Base-by-base conservation (phyloP, 2,797 vertebrate genomes). In the Scolopax rusticola region DNA sequence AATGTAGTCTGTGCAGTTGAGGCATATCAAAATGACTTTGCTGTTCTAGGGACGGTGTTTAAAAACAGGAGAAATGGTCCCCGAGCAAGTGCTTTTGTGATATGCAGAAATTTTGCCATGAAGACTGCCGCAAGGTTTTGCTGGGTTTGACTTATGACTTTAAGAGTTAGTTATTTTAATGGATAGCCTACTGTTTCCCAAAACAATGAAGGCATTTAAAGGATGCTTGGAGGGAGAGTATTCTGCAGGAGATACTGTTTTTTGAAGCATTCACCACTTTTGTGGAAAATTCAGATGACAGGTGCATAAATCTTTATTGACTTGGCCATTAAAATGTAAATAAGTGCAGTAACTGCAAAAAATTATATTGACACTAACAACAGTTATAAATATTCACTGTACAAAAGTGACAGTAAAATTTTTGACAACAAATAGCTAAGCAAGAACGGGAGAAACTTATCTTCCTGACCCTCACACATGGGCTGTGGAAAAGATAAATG, bases 271-370 rank as follows among this genome's bases (percentile, higher is more conserved):
- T 96, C 93, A 82, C 80, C 18, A 64, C 51, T 95, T 94, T 5
- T 36, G 40, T 93, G 93, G 84, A 90, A 93, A 95, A 96, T 93
- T 91, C 45, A 90, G 32, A 86, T 87, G 96, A 63, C 89, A 95
- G 74, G 43, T 92, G 21, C 79, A 95, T 97, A 87, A 96, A 97
- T 96, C 95, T 97, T 96, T 95, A 90, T 96, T 97, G 93, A 90
- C 84, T 89, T 48, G 61, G 70, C 92, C 86, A 97, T 97, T 97
- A 95, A 97, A 97, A 97, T 81, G 71, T 93, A 96, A 90, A 90
- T 94, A 95, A 80, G 76, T 40, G 43, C 74, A 93, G 80, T 91
- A 95, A 93, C 93, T 79, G 87, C 89, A 94, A 90, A 93, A 82
- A 95, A 95, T 84, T 93, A 90, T 77, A 87, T 76, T 95, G 87